Base-by-base conservation (phyloP, 2,113 vertebrate genomes). In the Ptychochromis oligacanthus region DNA sequence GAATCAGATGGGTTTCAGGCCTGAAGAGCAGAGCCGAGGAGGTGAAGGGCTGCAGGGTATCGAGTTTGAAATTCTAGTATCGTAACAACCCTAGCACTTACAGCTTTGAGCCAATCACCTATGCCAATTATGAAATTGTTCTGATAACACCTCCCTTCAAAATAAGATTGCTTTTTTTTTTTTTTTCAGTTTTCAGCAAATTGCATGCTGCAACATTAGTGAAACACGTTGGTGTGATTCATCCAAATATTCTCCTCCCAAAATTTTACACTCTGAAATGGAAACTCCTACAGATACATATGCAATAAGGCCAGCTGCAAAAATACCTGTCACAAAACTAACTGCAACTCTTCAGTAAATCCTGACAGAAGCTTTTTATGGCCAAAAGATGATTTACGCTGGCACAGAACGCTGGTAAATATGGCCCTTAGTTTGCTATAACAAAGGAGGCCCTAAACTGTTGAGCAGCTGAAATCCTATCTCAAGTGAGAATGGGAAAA, bases 301-400 rank as follows among this genome's bases (percentile, higher is more conserved):
- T 38, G 36, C 4, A 6, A 38, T 38, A 38, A 7, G 22, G 22
- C 36, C 61, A 64, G 12, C n/a, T n/a, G 38, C 36, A 40, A 64
- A 40, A 64, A 24, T 40, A n/a, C 36, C 22, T 22, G 36, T 64
- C 22, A 20, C 20, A 22, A 40, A 62, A 62, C 7, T 62, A 34
- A 0, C n/a, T 8, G 36, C 36, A 64, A 40, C 12, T 62, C 31
- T 62, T 62, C 18, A 62, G 18, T 13, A 22, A 22, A 0, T 64
- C 36, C 36, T 22, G 60, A 7, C 61, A 64, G 12, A 64, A 64
- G 20, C n/a, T 5, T 40, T 22, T 64, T n/a, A 24, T 3, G 14
- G 0, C 34, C 60, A 38, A 62, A 62, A 38, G 34, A 13, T 8
- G 60, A 20, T 38, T 62, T 6, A 14, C 13, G 20, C 11, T 38